Evolutionary conservation across 2,113 vertebrate species (phyloP).

Genomic region (Fulmarus glacialis): DNA sequence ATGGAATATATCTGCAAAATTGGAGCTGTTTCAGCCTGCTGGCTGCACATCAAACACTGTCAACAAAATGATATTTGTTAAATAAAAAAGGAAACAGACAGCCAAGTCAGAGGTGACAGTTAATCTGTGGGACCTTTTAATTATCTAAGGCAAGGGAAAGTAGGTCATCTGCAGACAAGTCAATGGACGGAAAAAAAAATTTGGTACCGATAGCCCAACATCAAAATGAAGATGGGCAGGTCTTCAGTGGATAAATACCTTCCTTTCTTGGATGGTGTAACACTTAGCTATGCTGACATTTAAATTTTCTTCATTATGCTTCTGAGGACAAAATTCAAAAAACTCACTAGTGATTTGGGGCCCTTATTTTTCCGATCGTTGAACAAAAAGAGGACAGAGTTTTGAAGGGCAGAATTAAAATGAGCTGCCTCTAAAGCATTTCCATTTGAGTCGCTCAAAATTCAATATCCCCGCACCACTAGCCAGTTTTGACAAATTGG

Average conservation of each 20-base stretch:
- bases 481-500: background rate
- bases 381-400: background rate
- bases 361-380: background rate
- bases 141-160: background rate
- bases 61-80: background rate
- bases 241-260: background rate
- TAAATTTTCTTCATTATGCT: background rate
- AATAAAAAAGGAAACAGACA: background rate
- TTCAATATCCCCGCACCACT: background rate
- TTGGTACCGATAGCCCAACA: background rate
- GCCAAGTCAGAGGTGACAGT: background rate
- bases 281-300: background rate
- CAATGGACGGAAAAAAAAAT: background rate
- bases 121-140: background rate
- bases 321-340: background rate
- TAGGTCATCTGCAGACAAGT: background rate
- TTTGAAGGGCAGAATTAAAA: background rate
- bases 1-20: background rate
- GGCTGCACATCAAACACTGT: background rate
- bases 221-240: background rate
- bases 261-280: background rate
- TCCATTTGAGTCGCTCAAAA: background rate
- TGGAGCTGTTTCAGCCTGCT: constrained; percentile 8
- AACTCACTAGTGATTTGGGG: background rate
- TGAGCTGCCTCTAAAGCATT: background rate